phyloP scores from a whole-genome alignment of 2,888 invertebrate genomes.

The Hydropsyche betteni region DNA sequence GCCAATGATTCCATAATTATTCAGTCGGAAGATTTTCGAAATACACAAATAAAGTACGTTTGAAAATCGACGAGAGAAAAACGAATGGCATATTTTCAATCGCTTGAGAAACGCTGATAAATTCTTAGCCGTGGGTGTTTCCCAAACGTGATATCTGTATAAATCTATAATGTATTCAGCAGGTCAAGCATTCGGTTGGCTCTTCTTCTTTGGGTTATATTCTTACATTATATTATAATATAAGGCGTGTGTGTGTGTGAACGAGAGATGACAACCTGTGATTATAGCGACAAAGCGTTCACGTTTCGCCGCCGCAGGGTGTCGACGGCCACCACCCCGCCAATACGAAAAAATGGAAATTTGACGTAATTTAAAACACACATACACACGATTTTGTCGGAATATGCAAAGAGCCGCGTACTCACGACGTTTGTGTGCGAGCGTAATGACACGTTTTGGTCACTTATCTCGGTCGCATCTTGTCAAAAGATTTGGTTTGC shows the following conservation, averaged over 20 bases:
- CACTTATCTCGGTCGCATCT: slow-evolving; percentile 40
- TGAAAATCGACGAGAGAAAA: no score
- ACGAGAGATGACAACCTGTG: slow-evolving; percentile 30
- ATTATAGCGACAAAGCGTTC: slow-evolving; percentile 37
- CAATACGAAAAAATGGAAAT: slow-evolving; percentile 31
- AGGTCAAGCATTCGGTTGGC: slow-evolving; percentile 3
- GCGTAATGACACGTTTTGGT: slow-evolving; percentile 39
- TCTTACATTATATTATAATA: no score
- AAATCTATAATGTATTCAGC: slow-evolving; percentile 1
- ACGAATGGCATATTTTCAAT: no score
- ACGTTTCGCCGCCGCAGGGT: slow-evolving; percentile 13
- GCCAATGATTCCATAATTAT: no score
- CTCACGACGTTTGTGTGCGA: not conserved
- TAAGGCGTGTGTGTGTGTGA: not conserved
- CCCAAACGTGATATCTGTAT: slow-evolving; percentile 1
- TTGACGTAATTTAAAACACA: slow-evolving; percentile 8
- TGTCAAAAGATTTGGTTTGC: slow-evolving; percentile 40
- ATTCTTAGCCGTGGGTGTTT: no score
- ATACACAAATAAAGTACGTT: no score
- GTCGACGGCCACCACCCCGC: no score
- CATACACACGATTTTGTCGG: no score
- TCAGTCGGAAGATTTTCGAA: no score
- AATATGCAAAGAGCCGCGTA: not conserved
- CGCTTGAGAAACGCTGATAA: no score
- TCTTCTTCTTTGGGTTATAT: not conserved